Evolutionary conservation across 2,113 vertebrate genomes (phyloP).

Genomic region (Callorhinus ursinus): DNA sequence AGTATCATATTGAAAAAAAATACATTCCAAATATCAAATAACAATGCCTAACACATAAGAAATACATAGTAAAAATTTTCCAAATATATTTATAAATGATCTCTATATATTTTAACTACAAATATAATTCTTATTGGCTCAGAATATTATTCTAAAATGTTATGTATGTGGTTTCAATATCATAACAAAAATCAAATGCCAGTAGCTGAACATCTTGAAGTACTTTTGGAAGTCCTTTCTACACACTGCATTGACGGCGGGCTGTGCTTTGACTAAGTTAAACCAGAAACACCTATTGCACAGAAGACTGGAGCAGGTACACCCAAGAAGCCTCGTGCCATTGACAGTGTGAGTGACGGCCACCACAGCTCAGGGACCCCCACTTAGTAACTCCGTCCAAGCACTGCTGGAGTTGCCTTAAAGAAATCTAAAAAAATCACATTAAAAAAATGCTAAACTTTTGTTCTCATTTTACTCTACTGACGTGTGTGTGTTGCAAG

Average conservation of each 20-base stretch:
- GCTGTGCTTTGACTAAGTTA: fast-evolving
- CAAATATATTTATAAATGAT: neutral
- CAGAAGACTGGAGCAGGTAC: neutral
- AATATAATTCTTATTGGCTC: neutral
- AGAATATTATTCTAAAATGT: neutral
- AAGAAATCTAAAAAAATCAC: too few species aligned
- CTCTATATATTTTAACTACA: neutral
- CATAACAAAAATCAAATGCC: neutral
- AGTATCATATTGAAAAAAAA: neutral
- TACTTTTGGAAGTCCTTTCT: neutral
- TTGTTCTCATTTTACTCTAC: neutral
- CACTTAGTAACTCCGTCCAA: fast-evolving
- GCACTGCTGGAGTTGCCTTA: neutral
- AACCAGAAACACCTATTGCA: fast-evolving
- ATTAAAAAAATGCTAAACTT: too few species aligned
- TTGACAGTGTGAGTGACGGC: fast-evolving
- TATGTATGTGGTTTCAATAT: neutral
- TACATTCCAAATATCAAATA: neutral
- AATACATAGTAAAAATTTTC: neutral
- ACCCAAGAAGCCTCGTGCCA: fast-evolving
- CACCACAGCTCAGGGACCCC: fast-evolving
- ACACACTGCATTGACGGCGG: fast-evolving
- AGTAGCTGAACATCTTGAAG: neutral
- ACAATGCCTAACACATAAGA: neutral
- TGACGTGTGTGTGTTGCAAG: fast-evolving